Conservation (phyloP, 2,797 vertebrate species). For the Onychomys torridus region DNA sequence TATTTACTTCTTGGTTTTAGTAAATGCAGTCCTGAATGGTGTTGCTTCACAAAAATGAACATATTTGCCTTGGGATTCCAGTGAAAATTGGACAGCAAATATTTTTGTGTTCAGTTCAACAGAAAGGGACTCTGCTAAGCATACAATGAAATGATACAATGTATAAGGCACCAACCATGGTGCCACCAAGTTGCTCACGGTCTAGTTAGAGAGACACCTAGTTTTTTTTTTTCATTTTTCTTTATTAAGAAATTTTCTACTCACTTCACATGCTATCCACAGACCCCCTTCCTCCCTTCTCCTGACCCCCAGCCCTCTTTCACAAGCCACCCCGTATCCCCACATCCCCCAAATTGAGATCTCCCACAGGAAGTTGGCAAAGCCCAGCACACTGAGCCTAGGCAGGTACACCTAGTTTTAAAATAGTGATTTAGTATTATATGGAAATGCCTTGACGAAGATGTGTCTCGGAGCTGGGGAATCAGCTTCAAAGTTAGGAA, state of each 20-base stretch:
- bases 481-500: neutral
- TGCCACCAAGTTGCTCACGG: neutral
- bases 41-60: neutral
- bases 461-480: neutral
- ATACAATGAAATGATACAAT: neutral
- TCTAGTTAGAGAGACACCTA: neutral
- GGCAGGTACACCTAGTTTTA: neutral
- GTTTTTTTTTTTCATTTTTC: too few relatives aligned
- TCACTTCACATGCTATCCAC: too few relatives aligned
- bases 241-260: too few relatives aligned
- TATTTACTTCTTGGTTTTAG: slow-evolving; percentile 37
- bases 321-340: too few relatives aligned
- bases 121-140: neutral
- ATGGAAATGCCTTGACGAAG: neutral
- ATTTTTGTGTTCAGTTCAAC: neutral
- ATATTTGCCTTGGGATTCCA: neutral
- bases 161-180: neutral
- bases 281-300: too few relatives aligned
- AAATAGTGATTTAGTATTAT: neutral
- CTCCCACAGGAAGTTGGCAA: too few relatives aligned
- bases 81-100: neutral
- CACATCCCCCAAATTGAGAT: too few relatives aligned
- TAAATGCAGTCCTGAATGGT: neutral
- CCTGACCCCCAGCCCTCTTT: too few relatives aligned
- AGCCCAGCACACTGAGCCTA: too few relatives aligned